Conservation (phyloP, 30 jellyfish, hydroid and myxozoan genomes). For the Hydractinia symbiolongicarpus region DNA sequence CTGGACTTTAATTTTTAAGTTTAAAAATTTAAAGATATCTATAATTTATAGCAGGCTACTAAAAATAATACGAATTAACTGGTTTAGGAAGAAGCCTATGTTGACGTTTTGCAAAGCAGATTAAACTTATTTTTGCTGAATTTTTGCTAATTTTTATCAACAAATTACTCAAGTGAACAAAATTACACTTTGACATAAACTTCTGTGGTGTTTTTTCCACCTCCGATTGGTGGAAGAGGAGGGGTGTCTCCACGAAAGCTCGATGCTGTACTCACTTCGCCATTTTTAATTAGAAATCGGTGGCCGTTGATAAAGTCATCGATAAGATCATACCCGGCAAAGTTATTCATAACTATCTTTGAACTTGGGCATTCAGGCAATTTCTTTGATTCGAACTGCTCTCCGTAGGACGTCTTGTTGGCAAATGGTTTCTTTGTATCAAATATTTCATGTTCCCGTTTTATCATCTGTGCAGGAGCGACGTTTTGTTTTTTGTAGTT, state of each 20-base stretch:
- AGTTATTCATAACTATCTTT: slow-evolving; percentile 8
- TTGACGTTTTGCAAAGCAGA: too few relatives aligned
- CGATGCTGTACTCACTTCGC: not conserved
- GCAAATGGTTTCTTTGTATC: not conserved
- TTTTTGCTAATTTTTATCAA: too few relatives aligned
- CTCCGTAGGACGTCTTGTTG: slow-evolving; percentile 11
- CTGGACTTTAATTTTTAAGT: too few relatives aligned
- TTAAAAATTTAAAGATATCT: too few relatives aligned
- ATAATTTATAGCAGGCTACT: too few relatives aligned
- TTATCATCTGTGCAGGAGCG: slow-evolving; percentile 2
- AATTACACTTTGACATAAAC: not conserved
- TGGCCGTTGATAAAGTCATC: slow-evolving; percentile 19
- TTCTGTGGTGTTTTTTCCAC: not conserved
- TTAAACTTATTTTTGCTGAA: too few relatives aligned
- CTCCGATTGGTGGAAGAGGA: slow-evolving; percentile 22
- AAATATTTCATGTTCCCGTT: slow-evolving; percentile 18
- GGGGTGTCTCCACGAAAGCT: not conserved
- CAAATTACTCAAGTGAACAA: too few relatives aligned
- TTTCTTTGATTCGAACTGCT: slow-evolving; percentile 15
- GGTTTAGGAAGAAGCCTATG: too few relatives aligned
- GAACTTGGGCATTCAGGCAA: slow-evolving; percentile 9
- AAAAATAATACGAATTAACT: too few relatives aligned
- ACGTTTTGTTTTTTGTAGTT: not conserved
- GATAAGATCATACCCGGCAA: slow-evolving; percentile 1
- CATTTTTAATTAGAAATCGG: not conserved